Conservation (phyloP, 2,113 vertebrate species). For the Phrynosoma blainvillii region DNA sequence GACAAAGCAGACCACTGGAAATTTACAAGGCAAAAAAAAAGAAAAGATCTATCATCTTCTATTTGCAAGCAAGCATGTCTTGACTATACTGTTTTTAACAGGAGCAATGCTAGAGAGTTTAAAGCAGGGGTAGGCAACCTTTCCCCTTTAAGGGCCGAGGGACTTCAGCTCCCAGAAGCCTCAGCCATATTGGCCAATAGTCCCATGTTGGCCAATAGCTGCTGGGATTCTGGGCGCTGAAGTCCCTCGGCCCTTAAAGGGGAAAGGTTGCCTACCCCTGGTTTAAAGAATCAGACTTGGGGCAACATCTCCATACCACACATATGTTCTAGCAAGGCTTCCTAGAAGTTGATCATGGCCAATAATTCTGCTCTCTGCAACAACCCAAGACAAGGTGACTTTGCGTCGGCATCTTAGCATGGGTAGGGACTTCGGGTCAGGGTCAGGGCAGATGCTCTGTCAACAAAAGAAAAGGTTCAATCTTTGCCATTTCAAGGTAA, state of each 20-base stretch:
- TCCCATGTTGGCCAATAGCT: no score
- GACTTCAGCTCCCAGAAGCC: no score
- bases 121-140: no score
- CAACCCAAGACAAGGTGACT: background rate
- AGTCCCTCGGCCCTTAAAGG: no score
- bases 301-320: background rate
- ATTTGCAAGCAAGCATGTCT: conserved; percentile 1
- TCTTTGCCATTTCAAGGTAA: no score
- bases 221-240: no score
- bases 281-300: background rate
- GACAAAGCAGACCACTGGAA: conserved; percentile 48
- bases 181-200: no score
- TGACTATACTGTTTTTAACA: background rate
- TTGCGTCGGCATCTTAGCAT: background rate
- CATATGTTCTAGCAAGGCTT: background rate
- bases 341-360: background rate
- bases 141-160: no score
- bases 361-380: background rate
- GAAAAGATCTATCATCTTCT: conserved; percentile 3
- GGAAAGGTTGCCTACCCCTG: no score
- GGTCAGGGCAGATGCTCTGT: background rate
- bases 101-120: background rate
- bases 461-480: background rate
- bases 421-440: background rate
- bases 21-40: conserved; percentile 60